Evolutionary conservation across 1,140 invertebrate genomes (phyloP), one percentile per base, ranked within the genome.

Genomic region (Holcopasites calliopsidis): DNA sequence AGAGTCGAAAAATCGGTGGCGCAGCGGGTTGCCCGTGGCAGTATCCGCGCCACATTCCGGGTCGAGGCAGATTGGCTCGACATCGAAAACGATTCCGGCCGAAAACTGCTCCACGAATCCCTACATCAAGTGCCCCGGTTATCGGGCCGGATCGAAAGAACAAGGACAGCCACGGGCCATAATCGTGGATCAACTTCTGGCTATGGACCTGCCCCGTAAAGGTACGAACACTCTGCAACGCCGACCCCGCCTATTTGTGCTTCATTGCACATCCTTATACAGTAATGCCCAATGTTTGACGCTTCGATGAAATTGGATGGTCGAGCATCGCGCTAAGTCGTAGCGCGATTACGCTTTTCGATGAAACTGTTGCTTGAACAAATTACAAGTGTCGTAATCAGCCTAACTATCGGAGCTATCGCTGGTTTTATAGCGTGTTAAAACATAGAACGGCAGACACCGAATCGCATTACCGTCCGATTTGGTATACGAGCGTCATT

Each of bases 161-260:
- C 86, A 86, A 88, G 83, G 84, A 84, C 80, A 79, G 80, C 73
- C 66, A 77, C 78, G 79, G n/a, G 78, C 83, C 80, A 88, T 89
- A 89, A 88, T 88, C 87, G 83, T 89, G 83, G 85, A 89, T 88
- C 87, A 89, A 86, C 82, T 83, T 86, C 79, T 86, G 86, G 79
- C 86, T 83, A 84, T 78, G 80, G 76, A 79, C 75, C 80, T 83
- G 82, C 84, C 72, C 69, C 55, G 44, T 79, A 61, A 62, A 64
- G 62, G 44, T 73, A 54, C 74, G 47, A 77, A 68, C 74, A 64
- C 66, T 52, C 55, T 6, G 54, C 33, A 66, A 72, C 76, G 72
- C 68, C 72, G 78, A 28, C 77, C 60, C 61, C 58, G 74, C 74
- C 74, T 74, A 80, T 75, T 84, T 82, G 75, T 77, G 33, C 69